phyloP scores from a whole-genome alignment of 2,797 vertebrate genomes.

The Darevskia nairensis region DNA sequence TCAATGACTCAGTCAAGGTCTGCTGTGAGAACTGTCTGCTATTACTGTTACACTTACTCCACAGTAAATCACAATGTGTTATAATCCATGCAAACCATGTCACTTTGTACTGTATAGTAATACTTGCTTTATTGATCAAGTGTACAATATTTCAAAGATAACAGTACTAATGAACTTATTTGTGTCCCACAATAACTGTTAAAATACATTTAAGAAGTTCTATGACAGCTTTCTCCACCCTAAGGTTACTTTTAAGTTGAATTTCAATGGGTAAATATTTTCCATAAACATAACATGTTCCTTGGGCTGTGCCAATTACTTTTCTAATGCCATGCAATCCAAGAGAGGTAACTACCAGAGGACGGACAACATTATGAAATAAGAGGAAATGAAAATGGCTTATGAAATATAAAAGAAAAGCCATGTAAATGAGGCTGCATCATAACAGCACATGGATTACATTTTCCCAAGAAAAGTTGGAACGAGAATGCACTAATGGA shows the following conservation, averaged over 20 bases:
- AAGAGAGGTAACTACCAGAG: conserved; percentile 58
- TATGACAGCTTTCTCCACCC: conserved; percentile 45
- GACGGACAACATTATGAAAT: conserved; percentile 65
- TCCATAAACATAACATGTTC: conserved; percentile 48
- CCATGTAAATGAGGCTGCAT: conserved; percentile 69
- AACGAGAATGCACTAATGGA: conserved; percentile 68
- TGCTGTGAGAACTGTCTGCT: conserved; percentile 51
- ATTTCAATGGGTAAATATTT: conserved; percentile 61
- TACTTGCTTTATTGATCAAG: conserved; percentile 79
- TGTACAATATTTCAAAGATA: conserved; percentile 77
- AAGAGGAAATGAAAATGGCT: conserved; percentile 63
- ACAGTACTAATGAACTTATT: conserved; percentile 54
- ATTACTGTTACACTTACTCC: conserved; percentile 18
- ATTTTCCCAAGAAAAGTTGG: conserved; percentile 70
- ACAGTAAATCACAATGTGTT: conserved; percentile 61
- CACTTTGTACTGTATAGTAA: conserved; percentile 74
- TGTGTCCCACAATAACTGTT: conserved; percentile 45
- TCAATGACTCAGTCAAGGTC: conserved; percentile 69
- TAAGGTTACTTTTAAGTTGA: conserved; percentile 44
- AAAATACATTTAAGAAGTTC: conserved; percentile 57
- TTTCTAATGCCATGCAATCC: conserved; percentile 63
- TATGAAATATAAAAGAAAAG: conserved; percentile 68
- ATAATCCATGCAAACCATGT: conserved; percentile 74
- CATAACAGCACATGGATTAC: conserved; percentile 64
- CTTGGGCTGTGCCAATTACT: conserved; percentile 46